Percentiles rank a stretch among this genome's conserved stretches.
These are phyloP conservation scores for Acanthacorydalis orientalis DNA, from an alignment of 2,888 invertebrate genomes.

Conservation along the genomic window DNA sequence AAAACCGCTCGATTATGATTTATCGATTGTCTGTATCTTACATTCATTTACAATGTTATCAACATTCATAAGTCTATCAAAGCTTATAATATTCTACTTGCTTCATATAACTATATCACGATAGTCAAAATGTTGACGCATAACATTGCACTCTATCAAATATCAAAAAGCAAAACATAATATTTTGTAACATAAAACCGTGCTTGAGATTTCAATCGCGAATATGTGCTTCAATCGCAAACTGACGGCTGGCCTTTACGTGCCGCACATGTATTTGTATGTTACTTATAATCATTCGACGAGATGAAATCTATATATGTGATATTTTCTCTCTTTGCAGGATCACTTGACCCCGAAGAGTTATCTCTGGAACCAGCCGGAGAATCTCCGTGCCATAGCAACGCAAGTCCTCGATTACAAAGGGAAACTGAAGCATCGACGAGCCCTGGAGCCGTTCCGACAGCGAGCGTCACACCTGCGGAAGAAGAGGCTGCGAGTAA, in stretches of 20 bases:
- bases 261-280: neutral
- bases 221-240: neutral
- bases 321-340: conserved; percentile 33
- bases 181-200: no score
- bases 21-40: no score
- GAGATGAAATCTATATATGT: neutral
- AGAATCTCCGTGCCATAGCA: conserved; percentile 13
- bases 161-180: no score
- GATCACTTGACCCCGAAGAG: conserved; percentile 66
- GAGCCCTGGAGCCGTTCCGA: conserved; percentile 27
- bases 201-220: neutral
- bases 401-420: conserved; percentile 6
- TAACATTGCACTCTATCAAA: no score
- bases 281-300: no score
- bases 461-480: conserved; percentile 34
- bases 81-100: no score
- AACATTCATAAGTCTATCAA: no score
- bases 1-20: no score
- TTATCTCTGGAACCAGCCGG: conserved; percentile 45
- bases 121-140: no score
- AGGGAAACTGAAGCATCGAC: conserved; percentile 14
- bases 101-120: no score
- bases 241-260: neutral
- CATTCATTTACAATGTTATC: no score
- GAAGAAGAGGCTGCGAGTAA: conserved; percentile 60